Evolutionary conservation across 1,140 invertebrate genomes (phyloP).

Genomic region (Aphelinus certus): DNA sequence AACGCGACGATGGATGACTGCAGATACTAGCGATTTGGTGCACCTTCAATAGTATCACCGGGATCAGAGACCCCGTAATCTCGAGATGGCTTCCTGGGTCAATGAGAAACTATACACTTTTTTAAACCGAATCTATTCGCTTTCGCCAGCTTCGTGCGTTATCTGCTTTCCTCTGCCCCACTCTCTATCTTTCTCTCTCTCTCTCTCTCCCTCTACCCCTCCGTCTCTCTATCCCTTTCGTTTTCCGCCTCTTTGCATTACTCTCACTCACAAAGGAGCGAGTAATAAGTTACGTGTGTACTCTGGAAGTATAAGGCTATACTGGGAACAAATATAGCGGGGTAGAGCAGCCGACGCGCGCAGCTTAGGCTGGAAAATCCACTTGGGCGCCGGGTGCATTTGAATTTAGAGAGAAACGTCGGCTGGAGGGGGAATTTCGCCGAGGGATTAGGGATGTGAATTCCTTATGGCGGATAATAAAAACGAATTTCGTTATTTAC

Average conservation of each 20-base stretch:
- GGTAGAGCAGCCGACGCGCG: neutral
- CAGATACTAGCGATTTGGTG: no score
- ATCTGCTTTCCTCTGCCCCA: neutral
- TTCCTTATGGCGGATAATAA: conserved; percentile 15
- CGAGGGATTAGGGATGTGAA: conserved; percentile 28
- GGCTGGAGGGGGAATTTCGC: conserved; percentile 9
- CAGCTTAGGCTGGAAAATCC: conserved; percentile 25
- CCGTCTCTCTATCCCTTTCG: no score
- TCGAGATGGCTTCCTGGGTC: no score
- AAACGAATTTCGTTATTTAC: conserved; percentile 22
- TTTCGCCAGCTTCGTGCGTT: no score
- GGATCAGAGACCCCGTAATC: no score
- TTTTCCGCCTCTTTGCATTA: conserved; percentile 1
- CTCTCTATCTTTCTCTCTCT: neutral
- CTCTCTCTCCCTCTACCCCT: neutral
- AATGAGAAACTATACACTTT: no score
- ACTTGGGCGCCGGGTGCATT: conserved; percentile 14
- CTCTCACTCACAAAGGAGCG: conserved; percentile 5
- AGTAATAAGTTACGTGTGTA: conserved; percentile 30
- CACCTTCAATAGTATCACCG: no score
- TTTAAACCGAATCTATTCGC: no score
- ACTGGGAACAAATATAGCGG: conserved; percentile 18
- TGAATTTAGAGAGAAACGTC: conserved; percentile 30
- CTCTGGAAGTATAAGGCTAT: conserved; percentile 25
- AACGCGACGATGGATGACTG: no score